These are phyloP conservation scores for Sminthurinus aureus DNA, from an alignment of 2,888 invertebrate genomes.

Conservation along the genomic window DNA sequence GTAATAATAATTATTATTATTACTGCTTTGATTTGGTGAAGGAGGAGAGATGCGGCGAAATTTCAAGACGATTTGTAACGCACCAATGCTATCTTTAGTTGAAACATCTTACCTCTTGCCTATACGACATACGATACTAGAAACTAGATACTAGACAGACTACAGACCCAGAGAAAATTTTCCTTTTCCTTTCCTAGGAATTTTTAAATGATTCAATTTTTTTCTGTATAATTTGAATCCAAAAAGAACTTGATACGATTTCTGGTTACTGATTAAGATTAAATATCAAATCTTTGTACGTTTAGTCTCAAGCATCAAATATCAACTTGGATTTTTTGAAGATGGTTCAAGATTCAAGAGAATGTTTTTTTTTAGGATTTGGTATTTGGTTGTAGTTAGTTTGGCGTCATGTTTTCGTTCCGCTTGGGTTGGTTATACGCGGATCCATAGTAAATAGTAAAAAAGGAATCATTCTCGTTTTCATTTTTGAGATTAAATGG, in stretches of 20 bases:
- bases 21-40: constrained; percentile 26
- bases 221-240: too few relatives aligned
- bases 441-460: not conserved
- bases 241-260: too few relatives aligned
- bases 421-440: not conserved
- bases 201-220: too few relatives aligned
- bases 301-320: too few relatives aligned
- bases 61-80: constrained; percentile 29
- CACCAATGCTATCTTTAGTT: constrained; percentile 22
- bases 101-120: too few relatives aligned
- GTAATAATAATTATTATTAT: constrained; percentile 22
- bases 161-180: too few relatives aligned
- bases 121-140: too few relatives aligned
- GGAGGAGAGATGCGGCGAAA: constrained; percentile 22
- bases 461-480: not conserved
- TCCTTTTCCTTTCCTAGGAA: too few relatives aligned
- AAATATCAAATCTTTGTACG: too few relatives aligned
- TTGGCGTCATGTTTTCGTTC: not conserved
- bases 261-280: too few relatives aligned
- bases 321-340: not conserved
- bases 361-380: not conserved
- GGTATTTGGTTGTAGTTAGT: not conserved
- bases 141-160: too few relatives aligned
- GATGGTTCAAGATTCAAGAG: not conserved
- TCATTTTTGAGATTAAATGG: constrained; percentile 1